Evolutionary conservation across 2,113 vertebrate species (phyloP), one percentile per base, ranked within the genome.

Genomic region (Passer montanus): DNA sequence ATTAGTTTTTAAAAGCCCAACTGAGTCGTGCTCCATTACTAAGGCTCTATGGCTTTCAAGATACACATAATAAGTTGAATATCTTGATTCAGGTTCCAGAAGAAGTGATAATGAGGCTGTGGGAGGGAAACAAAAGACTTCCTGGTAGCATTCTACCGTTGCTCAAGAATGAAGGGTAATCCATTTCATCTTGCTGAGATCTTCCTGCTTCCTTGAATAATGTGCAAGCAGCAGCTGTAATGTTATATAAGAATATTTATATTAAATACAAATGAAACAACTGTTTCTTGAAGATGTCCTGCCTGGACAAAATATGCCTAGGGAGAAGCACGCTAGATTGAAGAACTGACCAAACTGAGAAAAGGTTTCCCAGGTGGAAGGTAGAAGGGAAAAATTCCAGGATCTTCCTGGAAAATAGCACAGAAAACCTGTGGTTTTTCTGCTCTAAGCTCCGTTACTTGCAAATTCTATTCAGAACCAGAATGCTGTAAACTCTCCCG

Each of bases 91-190:
- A 19, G 9, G 14, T 79, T 84, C 47, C 44, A 75, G 35, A 49
- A 77, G 70, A 55, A 47, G 35, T 75, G 24, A 17, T 78, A 84
- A 77, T 75, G 56, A 89, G 14, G 7, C 11, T 67, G 50, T 78
- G 33, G 76, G 74, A 79, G 16, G 46, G 28, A 93, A 92, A 78
- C 28, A 84, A 44, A 81, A 69, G 49, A 52, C 55, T 60, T 91
- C 26, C 46, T 85, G 41, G n/a, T 83, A 59, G 62, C 44, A 31
- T 76, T 79, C 41, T 21, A 28, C 20, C 28, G 19, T 35, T 60
- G 27, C n/a, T 92, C 8, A 30, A 37, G 80, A 77, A 30, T 58
- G 37, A 49, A 68, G 41, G 20, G n/a, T 60, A 52, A 46, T 58
- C 27, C 15, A 14, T 67, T 82, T 56, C 21, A 41, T 89, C 23